Evolutionary conservation across 2,888 invertebrate genomes (phyloP).

Genomic region (Hydropsyche betteni): DNA sequence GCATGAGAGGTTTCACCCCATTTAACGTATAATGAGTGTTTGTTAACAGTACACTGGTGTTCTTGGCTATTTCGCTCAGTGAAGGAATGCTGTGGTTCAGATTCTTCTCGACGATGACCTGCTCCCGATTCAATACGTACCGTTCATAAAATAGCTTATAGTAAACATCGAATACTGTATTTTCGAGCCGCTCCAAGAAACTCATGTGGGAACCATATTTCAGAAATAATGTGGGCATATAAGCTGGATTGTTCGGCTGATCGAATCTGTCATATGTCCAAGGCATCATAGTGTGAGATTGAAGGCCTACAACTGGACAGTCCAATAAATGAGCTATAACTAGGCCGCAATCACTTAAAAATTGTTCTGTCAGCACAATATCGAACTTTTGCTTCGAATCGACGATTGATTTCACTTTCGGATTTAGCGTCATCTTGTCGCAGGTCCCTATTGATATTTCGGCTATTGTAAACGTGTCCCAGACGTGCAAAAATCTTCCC

Average conservation of each 20-base stretch:
- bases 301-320: constrained; percentile 67
- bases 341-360: constrained; percentile 72
- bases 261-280: constrained; percentile 64
- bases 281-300: constrained; percentile 68
- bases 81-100: constrained; percentile 58
- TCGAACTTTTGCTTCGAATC: constrained; percentile 66
- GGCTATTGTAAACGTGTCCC: constrained; percentile 35
- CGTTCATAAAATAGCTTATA: constrained; percentile 55
- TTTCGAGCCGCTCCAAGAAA: constrained; percentile 60
- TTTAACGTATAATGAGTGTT: constrained; percentile 63
- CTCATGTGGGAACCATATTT: constrained; percentile 58
- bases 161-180: constrained; percentile 56
- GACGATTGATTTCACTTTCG: constrained; percentile 58
- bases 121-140: constrained; percentile 54
- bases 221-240: constrained; percentile 58
- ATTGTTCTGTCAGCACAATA: constrained; percentile 69
- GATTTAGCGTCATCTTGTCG: constrained; percentile 58
- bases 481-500: constrained; percentile 49
- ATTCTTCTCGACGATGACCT: constrained; percentile 56
- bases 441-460: constrained; percentile 56
- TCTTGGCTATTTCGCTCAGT: constrained; percentile 58
- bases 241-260: constrained; percentile 63
- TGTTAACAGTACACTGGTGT: constrained; percentile 61
- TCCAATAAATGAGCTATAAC: constrained; percentile 68
- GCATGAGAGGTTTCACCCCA: constrained; percentile 59